Percentiles rank a stretch among this genome's conserved stretches.
Conservation (phyloP, 2,888 invertebrate genomes). For the Pterostichus niger region DNA sequence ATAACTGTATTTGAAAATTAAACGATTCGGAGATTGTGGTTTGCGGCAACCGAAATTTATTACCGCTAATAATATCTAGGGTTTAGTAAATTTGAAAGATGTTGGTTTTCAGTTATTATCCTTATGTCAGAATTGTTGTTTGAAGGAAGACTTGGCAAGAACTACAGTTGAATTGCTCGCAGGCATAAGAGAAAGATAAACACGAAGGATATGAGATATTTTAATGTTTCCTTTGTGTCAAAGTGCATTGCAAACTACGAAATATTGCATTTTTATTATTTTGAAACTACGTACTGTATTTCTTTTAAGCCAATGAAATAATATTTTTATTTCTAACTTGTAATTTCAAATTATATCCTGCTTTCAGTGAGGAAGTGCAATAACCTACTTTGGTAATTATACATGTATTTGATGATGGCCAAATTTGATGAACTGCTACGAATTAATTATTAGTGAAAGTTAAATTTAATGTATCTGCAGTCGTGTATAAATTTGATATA, state of each 20-base stretch:
- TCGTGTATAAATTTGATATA: background rate
- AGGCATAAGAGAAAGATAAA: background rate
- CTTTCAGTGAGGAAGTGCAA: constrained; percentile 20
- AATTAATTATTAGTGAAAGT: constrained; percentile 25
- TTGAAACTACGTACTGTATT: background rate
- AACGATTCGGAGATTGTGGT: constrained; percentile 3
- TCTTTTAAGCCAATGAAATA: background rate
- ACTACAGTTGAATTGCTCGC: background rate
- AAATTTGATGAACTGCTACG: constrained; percentile 5
- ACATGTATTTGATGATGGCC: background rate
- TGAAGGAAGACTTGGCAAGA: background rate
- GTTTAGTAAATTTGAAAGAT: background rate
- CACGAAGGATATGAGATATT: background rate
- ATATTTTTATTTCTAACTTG: constrained; percentile 14
- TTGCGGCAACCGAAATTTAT: constrained; percentile 11
- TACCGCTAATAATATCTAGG: background rate
- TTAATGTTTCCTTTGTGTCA: background rate
- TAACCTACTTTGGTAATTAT: constrained; percentile 30
- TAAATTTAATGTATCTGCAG: background rate
- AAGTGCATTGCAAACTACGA: background rate
- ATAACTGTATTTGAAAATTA: constrained; percentile 20
- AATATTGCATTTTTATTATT: background rate
- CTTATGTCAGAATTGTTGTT: background rate
- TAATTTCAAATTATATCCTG: no score
- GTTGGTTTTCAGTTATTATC: background rate